These are phyloP conservation scores for Phoebastria nigripes DNA, from an alignment of 2,797 vertebrate genomes.

Conservation along the genomic window DNA sequence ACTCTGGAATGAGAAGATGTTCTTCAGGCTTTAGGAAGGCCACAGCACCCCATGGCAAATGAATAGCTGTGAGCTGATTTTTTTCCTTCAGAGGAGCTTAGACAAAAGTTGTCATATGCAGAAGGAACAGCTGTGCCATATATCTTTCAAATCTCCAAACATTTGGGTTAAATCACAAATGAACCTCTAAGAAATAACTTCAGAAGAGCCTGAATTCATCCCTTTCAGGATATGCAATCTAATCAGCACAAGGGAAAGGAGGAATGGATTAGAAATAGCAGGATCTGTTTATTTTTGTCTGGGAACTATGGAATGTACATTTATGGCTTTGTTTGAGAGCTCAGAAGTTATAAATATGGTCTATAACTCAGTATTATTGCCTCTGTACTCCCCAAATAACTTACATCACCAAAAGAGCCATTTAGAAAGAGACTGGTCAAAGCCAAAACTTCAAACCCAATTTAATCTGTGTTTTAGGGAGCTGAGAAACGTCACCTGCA, in stretches of 20 bases:
- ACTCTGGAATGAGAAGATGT: slow-evolving; percentile 28
- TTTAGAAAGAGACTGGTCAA: not conserved
- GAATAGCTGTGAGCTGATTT: not conserved
- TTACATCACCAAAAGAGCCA: not conserved
- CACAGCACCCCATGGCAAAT: not conserved
- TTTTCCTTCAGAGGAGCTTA: slow-evolving; percentile 17
- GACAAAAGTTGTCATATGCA: slow-evolving; percentile 3
- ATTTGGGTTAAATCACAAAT: slow-evolving; percentile 9
- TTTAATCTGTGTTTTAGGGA: not conserved
- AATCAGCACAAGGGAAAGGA: slow-evolving; percentile 58
- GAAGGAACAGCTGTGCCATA: slow-evolving; percentile 69
- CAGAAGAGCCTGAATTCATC: slow-evolving; percentile 41
- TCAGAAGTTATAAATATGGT: slow-evolving; percentile 33
- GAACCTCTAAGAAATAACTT: slow-evolving; percentile 49
- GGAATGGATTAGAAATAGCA: slow-evolving; percentile 64
- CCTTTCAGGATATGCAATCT: slow-evolving; percentile 59
- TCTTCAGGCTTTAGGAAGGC: slow-evolving; percentile 40
- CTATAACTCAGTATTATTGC: not conserved
- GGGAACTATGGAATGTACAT: slow-evolving; percentile 68
- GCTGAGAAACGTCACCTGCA: not conserved
- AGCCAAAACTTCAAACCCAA: not conserved
- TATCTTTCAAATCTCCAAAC: slow-evolving; percentile 60
- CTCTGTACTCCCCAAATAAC: not conserved
- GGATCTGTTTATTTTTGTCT: slow-evolving; percentile 77
- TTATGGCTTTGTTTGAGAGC: slow-evolving; percentile 55